These are phyloP conservation scores for Lepeophtheirus nordmannii DNA, from an alignment of 2,888 invertebrate species.

Conservation along the genomic window DNA sequence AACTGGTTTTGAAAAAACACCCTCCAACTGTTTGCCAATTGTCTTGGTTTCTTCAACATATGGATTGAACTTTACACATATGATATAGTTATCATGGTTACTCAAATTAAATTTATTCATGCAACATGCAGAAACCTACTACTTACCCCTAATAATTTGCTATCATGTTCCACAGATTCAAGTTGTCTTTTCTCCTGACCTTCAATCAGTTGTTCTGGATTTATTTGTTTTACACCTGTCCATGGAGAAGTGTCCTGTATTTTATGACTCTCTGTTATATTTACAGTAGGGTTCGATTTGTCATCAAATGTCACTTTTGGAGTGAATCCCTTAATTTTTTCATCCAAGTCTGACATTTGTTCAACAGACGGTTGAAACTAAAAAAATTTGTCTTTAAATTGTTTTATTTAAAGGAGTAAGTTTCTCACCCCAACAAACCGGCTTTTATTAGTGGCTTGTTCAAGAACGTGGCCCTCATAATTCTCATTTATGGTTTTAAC, in stretches of 20 bases:
- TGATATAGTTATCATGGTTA: too few relatives aligned
- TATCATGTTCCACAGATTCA: not conserved
- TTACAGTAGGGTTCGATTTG: not conserved
- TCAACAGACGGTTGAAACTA: not conserved
- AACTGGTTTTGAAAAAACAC: not conserved
- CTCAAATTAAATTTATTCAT: not conserved
- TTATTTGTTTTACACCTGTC: not conserved
- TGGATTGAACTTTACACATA: not conserved
- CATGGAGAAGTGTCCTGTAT: not conserved
- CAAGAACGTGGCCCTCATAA: not conserved
- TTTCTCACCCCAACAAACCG: not conserved
- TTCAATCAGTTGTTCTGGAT: not conserved
- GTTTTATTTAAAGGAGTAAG: not conserved
- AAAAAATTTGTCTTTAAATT: not conserved
- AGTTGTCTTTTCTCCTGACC: not conserved
- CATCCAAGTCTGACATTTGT: not conserved
- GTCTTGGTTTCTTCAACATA: not conserved
- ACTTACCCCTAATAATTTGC: constrained; percentile 3
- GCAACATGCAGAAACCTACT: not conserved
- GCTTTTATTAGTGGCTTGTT: not conserved
- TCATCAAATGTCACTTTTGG: not conserved
- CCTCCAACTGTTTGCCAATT: not conserved
- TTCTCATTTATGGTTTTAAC: not conserved
- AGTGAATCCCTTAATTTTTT: not conserved
- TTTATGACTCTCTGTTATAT: not conserved